phyloP scores from a whole-genome alignment of 2,888 invertebrate species.

The Thera obeliscata region DNA sequence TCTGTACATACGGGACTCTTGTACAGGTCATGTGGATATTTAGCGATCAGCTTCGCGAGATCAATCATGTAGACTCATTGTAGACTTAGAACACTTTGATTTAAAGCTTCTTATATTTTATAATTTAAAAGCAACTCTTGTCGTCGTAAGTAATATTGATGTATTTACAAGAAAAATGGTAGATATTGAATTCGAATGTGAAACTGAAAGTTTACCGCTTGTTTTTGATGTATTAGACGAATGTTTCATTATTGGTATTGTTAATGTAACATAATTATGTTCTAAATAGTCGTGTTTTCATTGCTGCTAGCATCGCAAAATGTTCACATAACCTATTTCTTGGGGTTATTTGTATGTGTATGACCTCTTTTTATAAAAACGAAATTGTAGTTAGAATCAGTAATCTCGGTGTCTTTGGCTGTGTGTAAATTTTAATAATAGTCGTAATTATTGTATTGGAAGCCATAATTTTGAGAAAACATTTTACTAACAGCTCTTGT shows the following conservation, averaged over 20 bases:
- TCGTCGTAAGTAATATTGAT: slow-evolving; percentile 62
- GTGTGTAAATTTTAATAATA: slow-evolving; percentile 80
- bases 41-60: slow-evolving; percentile 80
- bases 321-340: slow-evolving; percentile 82
- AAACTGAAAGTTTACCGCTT: slow-evolving; percentile 59
- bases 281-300: slow-evolving; percentile 54
- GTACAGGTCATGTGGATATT: slow-evolving; percentile 85
- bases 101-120: slow-evolving; percentile 67
- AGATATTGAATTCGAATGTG: slow-evolving; percentile 58
- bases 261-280: slow-evolving; percentile 45
- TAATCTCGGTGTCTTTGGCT: slow-evolving; percentile 83
- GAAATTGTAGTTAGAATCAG: slow-evolving; percentile 75
- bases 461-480: slow-evolving; percentile 79
- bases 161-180: slow-evolving; percentile 81
- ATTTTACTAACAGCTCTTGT: slow-evolving; percentile 71
- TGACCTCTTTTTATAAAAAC: slow-evolving; percentile 64
- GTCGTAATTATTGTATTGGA: slow-evolving; percentile 61
- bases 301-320: slow-evolving; percentile 84
- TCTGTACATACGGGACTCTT: slow-evolving; percentile 69
- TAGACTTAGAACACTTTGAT: slow-evolving; percentile 65
- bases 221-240: slow-evolving; percentile 56
- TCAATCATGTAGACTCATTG: slow-evolving; percentile 65
- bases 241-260: slow-evolving; percentile 55
- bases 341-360: slow-evolving; percentile 67
- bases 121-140: slow-evolving; percentile 48